Evolutionary conservation across 2,113 vertebrate species (phyloP).

Genomic region (Nansenia antarctica): DNA sequence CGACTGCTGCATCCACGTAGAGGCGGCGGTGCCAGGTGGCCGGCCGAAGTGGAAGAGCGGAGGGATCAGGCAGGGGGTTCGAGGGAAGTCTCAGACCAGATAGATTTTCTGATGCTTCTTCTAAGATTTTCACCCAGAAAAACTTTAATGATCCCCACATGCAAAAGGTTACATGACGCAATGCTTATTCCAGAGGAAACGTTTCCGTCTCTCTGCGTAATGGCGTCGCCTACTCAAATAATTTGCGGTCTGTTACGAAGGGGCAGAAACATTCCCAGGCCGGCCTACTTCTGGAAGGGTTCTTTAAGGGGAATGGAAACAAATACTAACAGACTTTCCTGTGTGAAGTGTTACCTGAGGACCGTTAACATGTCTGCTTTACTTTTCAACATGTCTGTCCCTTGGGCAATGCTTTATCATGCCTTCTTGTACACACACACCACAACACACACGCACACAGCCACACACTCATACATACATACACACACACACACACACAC

Average conservation of each 20-base stretch:
- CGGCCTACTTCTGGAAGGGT: conserved; percentile 6
- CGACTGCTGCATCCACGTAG: too few relatives aligned
- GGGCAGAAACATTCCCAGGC: conserved; percentile 35
- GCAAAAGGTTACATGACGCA: conserved; percentile 35
- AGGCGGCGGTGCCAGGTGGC: too few relatives aligned
- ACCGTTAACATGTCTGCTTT: neutral
- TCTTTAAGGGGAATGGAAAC: conserved; percentile 22
- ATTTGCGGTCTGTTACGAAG: conserved; percentile 51
- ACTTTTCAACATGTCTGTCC: neutral
- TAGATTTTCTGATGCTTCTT: conserved; percentile 5
- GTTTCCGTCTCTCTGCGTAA: conserved; percentile 35
- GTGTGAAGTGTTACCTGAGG: conserved; percentile 15
- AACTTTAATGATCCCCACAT: conserved; percentile 29
- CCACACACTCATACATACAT: neutral
- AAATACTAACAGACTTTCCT: neutral
- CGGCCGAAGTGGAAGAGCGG: too few relatives aligned
- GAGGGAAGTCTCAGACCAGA: neutral
- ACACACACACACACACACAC: neutral
- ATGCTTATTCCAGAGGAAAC: conserved; percentile 25
- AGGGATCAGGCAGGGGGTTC: too few relatives aligned
- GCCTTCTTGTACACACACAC: neutral
- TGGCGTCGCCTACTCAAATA: conserved; percentile 27
- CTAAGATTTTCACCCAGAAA: conserved; percentile 8
- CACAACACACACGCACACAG: neutral
- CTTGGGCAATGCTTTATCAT: neutral